phyloP scores from a whole-genome alignment of 2,797 vertebrate genomes.

The Trematomus bernacchii region DNA sequence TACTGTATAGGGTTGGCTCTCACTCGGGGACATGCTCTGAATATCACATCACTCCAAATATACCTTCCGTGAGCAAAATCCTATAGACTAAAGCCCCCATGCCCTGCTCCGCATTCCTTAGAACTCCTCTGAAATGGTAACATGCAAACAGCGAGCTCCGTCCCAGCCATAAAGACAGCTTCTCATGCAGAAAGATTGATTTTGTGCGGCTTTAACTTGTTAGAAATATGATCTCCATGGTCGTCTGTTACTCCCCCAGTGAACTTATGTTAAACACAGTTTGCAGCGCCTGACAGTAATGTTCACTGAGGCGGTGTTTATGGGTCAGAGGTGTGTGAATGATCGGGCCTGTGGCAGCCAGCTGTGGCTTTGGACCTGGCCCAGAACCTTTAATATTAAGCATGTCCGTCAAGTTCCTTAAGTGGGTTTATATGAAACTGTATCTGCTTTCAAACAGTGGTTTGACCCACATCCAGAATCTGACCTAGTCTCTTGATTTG shows the following conservation, averaged over 20 bases:
- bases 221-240: conserved; percentile 62
- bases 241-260: conserved; percentile 64
- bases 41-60: conserved; percentile 65
- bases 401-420: conserved; percentile 63
- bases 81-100: conserved; percentile 40
- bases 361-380: conserved; percentile 75
- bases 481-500: conserved; percentile 53
- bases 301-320: conserved; percentile 72
- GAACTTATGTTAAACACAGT: conserved; percentile 81
- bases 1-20: conserved; percentile 70
- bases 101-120: conserved; percentile 15
- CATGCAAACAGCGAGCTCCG: conserved; percentile 12
- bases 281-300: conserved; percentile 70
- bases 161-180: conserved; percentile 30
- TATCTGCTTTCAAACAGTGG: conserved; percentile 70
- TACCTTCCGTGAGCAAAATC: conserved; percentile 46
- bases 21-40: conserved; percentile 61
- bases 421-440: conserved; percentile 65
- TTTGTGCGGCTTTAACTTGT: conserved; percentile 48
- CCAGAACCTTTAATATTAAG: conserved; percentile 71
- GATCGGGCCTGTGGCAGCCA: conserved; percentile 64
- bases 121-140: conserved; percentile 46
- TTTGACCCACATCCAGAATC: conserved; percentile 65
- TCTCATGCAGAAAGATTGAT: conserved; percentile 38
- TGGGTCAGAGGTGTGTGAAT: conserved; percentile 77